Evolutionary conservation across 2,113 vertebrate genomes (phyloP).

Genomic region (Pipra filicauda): DNA sequence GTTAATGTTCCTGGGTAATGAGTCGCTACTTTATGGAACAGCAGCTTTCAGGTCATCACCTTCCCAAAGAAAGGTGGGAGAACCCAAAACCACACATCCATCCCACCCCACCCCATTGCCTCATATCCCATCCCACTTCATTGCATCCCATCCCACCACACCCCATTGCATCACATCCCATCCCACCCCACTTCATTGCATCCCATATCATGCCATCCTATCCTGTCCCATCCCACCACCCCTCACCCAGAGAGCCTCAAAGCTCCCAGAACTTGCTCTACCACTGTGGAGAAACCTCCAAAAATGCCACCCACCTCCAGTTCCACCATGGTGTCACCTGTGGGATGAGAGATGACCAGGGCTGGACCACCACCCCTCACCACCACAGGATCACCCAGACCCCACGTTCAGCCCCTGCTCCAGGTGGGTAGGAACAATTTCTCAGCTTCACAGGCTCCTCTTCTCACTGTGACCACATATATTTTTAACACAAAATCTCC

Average conservation of each 20-base stretch:
- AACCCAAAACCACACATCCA: background rate
- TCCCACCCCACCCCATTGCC: background rate
- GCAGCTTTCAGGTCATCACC: background rate
- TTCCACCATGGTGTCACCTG: background rate
- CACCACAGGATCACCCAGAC: accelerated
- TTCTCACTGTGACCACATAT: background rate
- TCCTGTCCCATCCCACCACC: background rate
- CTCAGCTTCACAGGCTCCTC: background rate
- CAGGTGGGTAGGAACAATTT: accelerated
- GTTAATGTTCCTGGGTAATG: background rate
- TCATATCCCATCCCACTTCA: background rate
- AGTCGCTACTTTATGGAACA: background rate
- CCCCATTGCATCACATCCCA: background rate
- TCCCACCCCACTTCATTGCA: background rate
- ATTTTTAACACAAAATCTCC: background rate
- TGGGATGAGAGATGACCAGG: background rate
- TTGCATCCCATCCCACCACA: background rate
- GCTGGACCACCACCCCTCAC: background rate
- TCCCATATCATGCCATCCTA: background rate
- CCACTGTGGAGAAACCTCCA: background rate
- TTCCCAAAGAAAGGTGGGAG: background rate
- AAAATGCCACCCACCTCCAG: accelerated
- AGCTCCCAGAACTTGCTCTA: background rate
- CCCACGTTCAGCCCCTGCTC: background rate
- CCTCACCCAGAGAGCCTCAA: background rate